Evolutionary conservation across 1,140 invertebrate species (phyloP).

Genomic region (Ditylenchus dipsaci): DNA sequence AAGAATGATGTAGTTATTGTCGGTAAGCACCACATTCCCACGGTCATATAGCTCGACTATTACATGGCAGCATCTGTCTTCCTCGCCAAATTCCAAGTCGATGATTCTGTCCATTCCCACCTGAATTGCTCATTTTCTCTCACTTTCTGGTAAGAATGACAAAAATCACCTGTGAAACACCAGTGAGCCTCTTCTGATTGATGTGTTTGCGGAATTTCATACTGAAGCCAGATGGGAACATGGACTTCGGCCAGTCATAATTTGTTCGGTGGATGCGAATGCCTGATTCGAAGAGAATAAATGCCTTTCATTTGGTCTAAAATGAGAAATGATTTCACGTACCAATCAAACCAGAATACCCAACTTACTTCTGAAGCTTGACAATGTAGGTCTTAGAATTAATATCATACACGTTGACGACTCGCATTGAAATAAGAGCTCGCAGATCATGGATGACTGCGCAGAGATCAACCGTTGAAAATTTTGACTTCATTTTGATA

Average conservation of each 20-base stretch:
- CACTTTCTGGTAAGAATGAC: not conserved
- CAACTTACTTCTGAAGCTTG: constrained; percentile 66
- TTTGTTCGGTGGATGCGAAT: constrained; percentile 84
- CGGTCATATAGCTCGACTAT: constrained; percentile 93
- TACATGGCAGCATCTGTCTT: constrained; percentile 88
- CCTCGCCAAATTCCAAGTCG: constrained; percentile 84
- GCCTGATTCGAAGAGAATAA: constrained; percentile 88
- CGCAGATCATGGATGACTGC: constrained; percentile 78
- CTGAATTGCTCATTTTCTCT: constrained; percentile 5
- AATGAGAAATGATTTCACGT: constrained; percentile 44
- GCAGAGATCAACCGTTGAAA: constrained; percentile 82
- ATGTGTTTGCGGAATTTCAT: constrained; percentile 99
- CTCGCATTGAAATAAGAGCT: constrained; percentile 79
- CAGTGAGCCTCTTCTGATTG: constrained; percentile 75
- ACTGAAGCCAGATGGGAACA: constrained; percentile 85
- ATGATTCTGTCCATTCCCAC: constrained; percentile 81
- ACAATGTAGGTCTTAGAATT: constrained; percentile 94
- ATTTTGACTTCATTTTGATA: constrained; percentile 60
- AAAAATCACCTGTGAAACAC: constrained; percentile 58
- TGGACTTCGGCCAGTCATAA: constrained; percentile 98
- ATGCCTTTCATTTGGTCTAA: constrained; percentile 67
- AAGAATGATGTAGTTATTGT: constrained; percentile 81
- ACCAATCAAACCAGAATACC: constrained; percentile 59
- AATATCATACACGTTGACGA: constrained; percentile 94
- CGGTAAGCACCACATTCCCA: constrained; percentile 91